phyloP scores from a whole-genome alignment of 1,140 invertebrate genomes.

The Drosophila littoralis region DNA sequence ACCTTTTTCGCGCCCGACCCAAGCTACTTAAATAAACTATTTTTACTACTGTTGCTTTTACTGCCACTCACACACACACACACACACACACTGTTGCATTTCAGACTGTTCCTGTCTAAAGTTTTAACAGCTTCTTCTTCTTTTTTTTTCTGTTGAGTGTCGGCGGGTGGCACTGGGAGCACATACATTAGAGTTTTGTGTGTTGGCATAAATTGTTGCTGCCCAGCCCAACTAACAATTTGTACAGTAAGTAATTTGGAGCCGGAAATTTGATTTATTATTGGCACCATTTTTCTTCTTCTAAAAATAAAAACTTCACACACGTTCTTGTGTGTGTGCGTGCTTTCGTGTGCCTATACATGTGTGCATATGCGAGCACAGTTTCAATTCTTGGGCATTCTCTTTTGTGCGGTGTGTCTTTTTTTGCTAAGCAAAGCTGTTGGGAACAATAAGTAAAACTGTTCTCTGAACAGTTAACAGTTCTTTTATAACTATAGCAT shows the following conservation, averaged over 20 bases:
- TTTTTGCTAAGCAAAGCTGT: too few species aligned
- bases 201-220: constrained; percentile 60
- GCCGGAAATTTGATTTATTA: constrained; percentile 49
- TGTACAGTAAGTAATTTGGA: constrained; percentile 37
- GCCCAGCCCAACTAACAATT: constrained; percentile 28
- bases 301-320: neutral
- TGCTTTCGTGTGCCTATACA: neutral
- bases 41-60: constrained; percentile 60
- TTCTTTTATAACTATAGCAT: neutral
- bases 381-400: too few species aligned
- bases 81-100: constrained; percentile 17
- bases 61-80: constrained; percentile 12
- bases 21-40: constrained; percentile 78
- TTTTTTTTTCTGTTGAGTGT: constrained; percentile 25
- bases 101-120: constrained; percentile 35
- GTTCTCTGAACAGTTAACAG: too few species aligned
- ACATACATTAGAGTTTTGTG: constrained; percentile 55
- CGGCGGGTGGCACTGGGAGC: neutral
- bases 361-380: too few species aligned
- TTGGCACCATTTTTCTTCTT: neutral
- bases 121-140: constrained; percentile 31
- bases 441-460: too few species aligned
- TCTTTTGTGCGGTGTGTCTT: too few species aligned
- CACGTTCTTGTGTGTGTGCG: neutral
- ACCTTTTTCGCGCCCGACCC: constrained; percentile 50